Percentiles rank a stretch among this genome's conserved stretches.
phyloP scores from a whole-genome alignment of 2,888 invertebrate species.

The Hermodice carunculata region DNA sequence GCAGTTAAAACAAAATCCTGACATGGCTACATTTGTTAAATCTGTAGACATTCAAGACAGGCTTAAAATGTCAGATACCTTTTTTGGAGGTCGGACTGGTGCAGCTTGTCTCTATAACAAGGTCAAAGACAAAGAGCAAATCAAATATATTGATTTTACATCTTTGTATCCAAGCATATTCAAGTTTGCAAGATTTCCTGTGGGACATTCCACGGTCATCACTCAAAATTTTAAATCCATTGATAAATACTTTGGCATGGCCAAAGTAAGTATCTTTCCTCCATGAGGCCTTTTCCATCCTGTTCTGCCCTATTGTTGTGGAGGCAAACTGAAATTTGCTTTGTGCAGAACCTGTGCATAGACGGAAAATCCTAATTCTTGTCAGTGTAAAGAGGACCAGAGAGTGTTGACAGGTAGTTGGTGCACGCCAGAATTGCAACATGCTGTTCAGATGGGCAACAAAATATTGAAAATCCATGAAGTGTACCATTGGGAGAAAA shows the following conservation, averaged over 20 bases:
- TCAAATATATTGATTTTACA: conserved; percentile 48
- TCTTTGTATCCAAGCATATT: conserved; percentile 49
- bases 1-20: neutral
- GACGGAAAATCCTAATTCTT: conserved; percentile 40
- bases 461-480: conserved; percentile 54
- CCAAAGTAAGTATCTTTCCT: neutral
- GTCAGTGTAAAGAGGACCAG: conserved; percentile 52
- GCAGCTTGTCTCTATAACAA: conserved; percentile 45
- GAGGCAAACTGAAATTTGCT: neutral
- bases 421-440: conserved; percentile 60
- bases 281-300: neutral
- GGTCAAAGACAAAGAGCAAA: conserved; percentile 32
- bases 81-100: too few species aligned
- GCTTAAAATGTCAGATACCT: conserved; percentile 45
- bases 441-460: conserved; percentile 59
- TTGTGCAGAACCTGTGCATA: neutral
- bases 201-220: conserved; percentile 48
- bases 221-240: conserved; percentile 44
- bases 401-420: conserved; percentile 56
- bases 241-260: conserved; percentile 33
- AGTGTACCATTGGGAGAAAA: conserved; percentile 59
- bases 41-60: conserved; percentile 37
- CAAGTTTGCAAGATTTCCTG: conserved; percentile 45
- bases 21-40: conserved; percentile 19
- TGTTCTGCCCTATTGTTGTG: neutral